Conservation (phyloP, 2,888 invertebrate genomes). For the Oxystoma pomonae region DNA sequence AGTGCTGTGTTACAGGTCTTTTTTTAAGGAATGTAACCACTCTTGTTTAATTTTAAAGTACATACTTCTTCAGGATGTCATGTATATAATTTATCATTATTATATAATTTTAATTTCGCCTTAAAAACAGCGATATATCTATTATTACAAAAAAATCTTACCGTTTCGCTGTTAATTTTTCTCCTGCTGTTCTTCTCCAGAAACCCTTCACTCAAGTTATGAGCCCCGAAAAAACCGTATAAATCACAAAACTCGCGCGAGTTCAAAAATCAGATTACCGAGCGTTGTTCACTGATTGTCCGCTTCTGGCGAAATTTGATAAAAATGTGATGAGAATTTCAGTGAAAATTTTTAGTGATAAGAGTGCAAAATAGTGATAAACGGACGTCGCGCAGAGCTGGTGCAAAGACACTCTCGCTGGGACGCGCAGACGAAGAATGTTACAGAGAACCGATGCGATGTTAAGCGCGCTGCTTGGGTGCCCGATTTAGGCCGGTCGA, state of each 20-base stretch:
- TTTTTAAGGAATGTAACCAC: too few species aligned
- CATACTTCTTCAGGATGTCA: too few species aligned
- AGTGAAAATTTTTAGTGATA: neutral
- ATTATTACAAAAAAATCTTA: neutral
- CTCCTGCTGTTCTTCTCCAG: neutral
- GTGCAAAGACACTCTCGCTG: neutral
- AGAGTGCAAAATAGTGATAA: neutral
- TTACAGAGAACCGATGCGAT: neutral
- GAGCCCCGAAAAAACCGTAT: too few species aligned
- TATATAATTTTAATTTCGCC: too few species aligned
- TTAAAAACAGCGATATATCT: too few species aligned
- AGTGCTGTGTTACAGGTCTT: too few species aligned
- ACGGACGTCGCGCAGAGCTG: neutral
- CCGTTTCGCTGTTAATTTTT: neutral
- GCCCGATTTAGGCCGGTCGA: neutral
- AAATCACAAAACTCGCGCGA: neutral
- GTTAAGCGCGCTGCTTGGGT: neutral
- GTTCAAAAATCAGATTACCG: neutral
- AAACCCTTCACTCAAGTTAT: too few species aligned
- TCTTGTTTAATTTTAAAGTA: too few species aligned
- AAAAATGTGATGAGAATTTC: neutral
- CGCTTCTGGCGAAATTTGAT: too few species aligned
- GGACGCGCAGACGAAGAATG: neutral
- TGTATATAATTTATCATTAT: too few species aligned
- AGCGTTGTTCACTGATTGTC: too few species aligned